Evolutionary conservation across 2,113 vertebrate species (phyloP).

Genomic region (Sebastes fasciatus): DNA sequence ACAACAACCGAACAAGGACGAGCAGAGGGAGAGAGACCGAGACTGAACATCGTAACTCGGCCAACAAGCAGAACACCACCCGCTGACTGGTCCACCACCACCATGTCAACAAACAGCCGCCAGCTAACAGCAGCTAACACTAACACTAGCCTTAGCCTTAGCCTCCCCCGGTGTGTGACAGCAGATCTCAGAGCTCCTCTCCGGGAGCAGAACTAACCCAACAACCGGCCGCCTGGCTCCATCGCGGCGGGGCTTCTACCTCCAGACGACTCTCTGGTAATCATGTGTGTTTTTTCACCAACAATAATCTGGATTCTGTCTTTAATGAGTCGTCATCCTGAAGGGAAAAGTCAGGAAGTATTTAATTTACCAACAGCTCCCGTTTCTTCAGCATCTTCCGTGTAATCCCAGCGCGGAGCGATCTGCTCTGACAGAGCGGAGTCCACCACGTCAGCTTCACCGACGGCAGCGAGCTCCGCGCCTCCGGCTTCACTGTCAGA

Average conservation of each 20-base stretch:
- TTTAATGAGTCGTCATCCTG: rapidly evolving
- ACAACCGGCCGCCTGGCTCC: constrained; percentile 6
- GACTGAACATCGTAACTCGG: neutral
- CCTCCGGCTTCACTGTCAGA: constrained; percentile 30
- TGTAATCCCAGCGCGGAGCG: constrained; percentile 45
- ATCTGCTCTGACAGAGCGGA: neutral
- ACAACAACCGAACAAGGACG: neutral
- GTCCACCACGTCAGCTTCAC: neutral
- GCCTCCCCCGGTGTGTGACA: constrained; percentile 36
- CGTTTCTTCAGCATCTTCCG: constrained; percentile 87
- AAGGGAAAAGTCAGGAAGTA: neutral
- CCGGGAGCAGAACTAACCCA: constrained; percentile 7
- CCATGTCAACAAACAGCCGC: neutral
- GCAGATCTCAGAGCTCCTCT: constrained; percentile 4
- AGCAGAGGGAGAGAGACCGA: neutral
- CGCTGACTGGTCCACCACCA: neutral
- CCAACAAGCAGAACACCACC: rapidly evolving
- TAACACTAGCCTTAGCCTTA: neutral
- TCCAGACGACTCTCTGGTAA: neutral
- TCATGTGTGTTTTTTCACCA: rapidly evolving
- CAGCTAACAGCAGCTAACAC: neutral
- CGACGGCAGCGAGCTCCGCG: neutral
- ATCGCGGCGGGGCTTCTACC: neutral
- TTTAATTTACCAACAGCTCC: constrained; percentile 82
- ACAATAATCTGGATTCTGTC: rapidly evolving